A percentile compares a stretch with the other conserved stretches of the same genome.
Conservation (phyloP, 2,113 vertebrate genomes). For the Perca fluviatilis region DNA sequence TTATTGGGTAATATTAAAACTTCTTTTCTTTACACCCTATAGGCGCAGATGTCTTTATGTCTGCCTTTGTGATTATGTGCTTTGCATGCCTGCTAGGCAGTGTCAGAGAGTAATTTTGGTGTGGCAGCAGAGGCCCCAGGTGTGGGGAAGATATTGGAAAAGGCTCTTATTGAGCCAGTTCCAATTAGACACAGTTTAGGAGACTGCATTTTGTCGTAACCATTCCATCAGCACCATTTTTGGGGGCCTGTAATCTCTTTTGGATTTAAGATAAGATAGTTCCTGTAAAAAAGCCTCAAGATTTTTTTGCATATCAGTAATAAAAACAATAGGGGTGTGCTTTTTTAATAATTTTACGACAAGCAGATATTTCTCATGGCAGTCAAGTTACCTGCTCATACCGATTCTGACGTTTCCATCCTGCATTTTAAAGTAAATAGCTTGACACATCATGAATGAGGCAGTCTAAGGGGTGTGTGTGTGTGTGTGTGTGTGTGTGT, state of each 20-base stretch:
- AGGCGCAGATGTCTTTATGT: constrained; percentile 45
- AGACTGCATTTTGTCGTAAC: constrained; percentile 48
- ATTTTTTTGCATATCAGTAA: constrained; percentile 19
- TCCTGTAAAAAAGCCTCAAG: background rate
- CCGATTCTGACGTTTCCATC: background rate
- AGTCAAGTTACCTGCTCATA: background rate
- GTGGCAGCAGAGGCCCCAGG: constrained; percentile 64
- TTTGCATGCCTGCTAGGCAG: constrained; percentile 40
- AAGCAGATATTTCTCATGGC: background rate
- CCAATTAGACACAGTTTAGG: constrained; percentile 66
- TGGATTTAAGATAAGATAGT: constrained; percentile 18
- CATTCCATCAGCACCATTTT: constrained; percentile 27
- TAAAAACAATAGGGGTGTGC: background rate
- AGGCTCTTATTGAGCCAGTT: constrained; percentile 60
- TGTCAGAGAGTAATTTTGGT: constrained; percentile 40
- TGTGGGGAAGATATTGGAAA: constrained; percentile 74
- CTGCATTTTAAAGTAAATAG: background rate
- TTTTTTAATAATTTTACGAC: constrained; percentile 25
- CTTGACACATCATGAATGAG: constrained; percentile 16
- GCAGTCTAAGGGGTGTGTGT: background rate
- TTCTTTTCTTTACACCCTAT: constrained; percentile 1
- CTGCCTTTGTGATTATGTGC: constrained; percentile 62
- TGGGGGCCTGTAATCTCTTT: background rate
- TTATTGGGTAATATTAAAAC: constrained; percentile 41
- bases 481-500: background rate